Evolutionary conservation across 1,140 invertebrate species (phyloP).

Genomic region (Drosophila persimilis): DNA sequence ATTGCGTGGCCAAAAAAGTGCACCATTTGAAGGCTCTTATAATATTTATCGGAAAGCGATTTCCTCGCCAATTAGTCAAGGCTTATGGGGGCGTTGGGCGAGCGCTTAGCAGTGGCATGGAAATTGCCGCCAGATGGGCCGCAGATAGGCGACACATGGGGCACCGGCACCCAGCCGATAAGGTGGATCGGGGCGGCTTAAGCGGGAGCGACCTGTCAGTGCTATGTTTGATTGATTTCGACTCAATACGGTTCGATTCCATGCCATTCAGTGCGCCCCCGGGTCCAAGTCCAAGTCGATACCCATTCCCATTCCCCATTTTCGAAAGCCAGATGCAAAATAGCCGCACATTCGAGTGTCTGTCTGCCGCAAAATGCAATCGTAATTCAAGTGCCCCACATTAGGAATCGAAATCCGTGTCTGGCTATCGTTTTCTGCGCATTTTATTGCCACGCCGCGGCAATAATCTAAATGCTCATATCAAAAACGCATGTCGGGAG

Average conservation of each 20-base stretch:
- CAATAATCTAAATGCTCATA: conserved; percentile 71
- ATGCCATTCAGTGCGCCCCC: conserved; percentile 62
- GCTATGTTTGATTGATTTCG: conserved; percentile 48
- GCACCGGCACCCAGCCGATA: conserved; percentile 33
- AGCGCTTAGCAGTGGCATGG: conserved; percentile 45
- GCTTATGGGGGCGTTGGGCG: conserved; percentile 61
- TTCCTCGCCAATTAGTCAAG: conserved; percentile 76
- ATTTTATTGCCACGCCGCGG: conserved; percentile 54
- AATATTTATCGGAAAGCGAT: conserved; percentile 56
- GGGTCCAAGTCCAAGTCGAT: conserved; percentile 3
- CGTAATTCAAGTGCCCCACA: conserved; percentile 36
- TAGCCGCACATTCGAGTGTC: background rate
- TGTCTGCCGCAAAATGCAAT: conserved; percentile 23
- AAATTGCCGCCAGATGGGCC: conserved; percentile 68
- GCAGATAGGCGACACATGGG: conserved; percentile 55
- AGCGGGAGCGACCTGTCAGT: conserved; percentile 64
- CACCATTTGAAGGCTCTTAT: conserved; percentile 32
- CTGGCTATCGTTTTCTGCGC: conserved; percentile 46
- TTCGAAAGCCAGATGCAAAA: conserved; percentile 30
- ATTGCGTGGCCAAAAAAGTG: conserved; percentile 45
- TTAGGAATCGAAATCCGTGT: conserved; percentile 45
- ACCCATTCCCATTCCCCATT: background rate
- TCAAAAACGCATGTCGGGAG: conserved; percentile 63
- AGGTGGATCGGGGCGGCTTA: conserved; percentile 56
- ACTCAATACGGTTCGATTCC: conserved; percentile 9